A percentile compares a stretch with the other conserved stretches of the same genome.
These are phyloP conservation scores for Leucoraja ocellata DNA, from an alignment of 2,797 vertebrate genomes.

Conservation along the genomic window DNA sequence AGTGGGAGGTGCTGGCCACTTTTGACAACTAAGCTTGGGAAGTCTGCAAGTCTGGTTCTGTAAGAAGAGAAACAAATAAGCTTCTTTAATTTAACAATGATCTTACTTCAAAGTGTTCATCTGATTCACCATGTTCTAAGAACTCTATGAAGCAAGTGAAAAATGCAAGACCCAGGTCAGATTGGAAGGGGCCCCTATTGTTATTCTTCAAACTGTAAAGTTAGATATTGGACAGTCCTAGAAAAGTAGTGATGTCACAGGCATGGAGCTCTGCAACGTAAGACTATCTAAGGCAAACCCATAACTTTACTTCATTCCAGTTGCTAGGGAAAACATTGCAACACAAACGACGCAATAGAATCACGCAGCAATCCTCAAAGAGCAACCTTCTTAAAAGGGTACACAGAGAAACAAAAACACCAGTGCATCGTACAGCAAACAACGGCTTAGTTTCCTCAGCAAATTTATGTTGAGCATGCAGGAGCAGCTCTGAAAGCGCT, in stretches of 20 bases:
- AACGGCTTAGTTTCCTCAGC: neutral
- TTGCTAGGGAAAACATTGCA: neutral
- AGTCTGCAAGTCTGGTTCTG: neutral
- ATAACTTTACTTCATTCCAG: neutral
- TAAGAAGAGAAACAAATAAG: neutral
- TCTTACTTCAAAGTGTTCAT: neutral
- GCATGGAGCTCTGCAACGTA: neutral
- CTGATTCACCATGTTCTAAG: neutral
- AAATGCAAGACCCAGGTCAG: neutral
- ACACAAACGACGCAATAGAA: too few species aligned
- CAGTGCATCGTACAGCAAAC: neutral
- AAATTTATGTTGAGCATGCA: too few species aligned
- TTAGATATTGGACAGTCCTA: neutral
- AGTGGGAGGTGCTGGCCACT: neutral
- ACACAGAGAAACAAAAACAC: neutral
- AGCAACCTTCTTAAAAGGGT: neutral
- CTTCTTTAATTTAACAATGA: neutral
- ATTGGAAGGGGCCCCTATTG: neutral
- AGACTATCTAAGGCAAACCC: neutral
- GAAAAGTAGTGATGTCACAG: neutral
- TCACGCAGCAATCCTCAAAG: neutral
- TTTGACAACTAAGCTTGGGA: neutral
- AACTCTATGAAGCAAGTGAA: neutral
- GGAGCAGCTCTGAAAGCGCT: neutral
- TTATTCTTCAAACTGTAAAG: neutral